Conservation (phyloP, 2,888 invertebrate genomes). For the Chesias legatella region DNA sequence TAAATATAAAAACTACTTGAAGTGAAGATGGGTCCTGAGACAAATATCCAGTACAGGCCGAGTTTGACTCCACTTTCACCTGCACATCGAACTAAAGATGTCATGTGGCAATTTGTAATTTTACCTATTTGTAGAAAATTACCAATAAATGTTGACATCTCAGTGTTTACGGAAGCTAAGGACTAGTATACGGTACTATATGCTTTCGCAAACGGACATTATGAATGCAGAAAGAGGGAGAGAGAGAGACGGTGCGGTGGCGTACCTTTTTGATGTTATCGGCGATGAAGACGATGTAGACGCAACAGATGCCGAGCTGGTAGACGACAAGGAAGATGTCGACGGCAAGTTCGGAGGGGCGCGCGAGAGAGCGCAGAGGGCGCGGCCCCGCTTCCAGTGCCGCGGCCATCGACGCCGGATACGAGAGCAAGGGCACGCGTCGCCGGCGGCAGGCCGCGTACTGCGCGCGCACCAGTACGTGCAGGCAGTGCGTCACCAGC, state of each 20-base stretch:
- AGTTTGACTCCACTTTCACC: too few species aligned
- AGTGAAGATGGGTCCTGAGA: too few species aligned
- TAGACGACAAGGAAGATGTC: constrained; percentile 88
- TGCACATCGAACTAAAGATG: too few species aligned
- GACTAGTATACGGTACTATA: too few species aligned
- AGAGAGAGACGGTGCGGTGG: too few species aligned
- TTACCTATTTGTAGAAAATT: not conserved
- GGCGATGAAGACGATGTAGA: constrained; percentile 96
- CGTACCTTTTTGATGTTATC: constrained; percentile 86
- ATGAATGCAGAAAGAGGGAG: too few species aligned
- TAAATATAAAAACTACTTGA: too few species aligned
- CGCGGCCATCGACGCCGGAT: constrained; percentile 90
- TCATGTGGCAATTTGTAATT: too few species aligned
- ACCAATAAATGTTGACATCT: too few species aligned
- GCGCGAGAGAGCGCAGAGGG: constrained; percentile 81
- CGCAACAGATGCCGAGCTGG: constrained; percentile 96
- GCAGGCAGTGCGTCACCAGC: constrained; percentile 93
- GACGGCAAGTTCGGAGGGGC: constrained; percentile 80
- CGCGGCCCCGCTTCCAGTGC: constrained; percentile 88
- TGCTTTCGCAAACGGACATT: too few species aligned
- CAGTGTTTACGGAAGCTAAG: too few species aligned
- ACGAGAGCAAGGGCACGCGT: constrained; percentile 87
- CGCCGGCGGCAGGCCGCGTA: constrained; percentile 80
- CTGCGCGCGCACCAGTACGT: constrained; percentile 84
- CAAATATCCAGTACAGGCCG: too few species aligned